Evolutionary conservation across 2,113 vertebrate species (phyloP).

Genomic region (Muntiacus reevesi): DNA sequence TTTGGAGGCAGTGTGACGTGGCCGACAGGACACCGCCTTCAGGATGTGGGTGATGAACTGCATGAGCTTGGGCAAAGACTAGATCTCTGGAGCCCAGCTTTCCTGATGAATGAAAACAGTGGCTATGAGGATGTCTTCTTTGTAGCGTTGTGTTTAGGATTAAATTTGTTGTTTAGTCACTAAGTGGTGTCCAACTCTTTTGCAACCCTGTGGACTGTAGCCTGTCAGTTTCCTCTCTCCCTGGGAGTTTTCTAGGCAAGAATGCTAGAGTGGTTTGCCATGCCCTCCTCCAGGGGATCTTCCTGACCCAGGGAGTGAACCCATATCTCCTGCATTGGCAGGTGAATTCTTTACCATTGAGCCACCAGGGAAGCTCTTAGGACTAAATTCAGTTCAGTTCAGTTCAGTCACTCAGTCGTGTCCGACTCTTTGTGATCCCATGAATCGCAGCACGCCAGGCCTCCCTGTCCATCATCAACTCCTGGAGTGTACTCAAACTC

Average conservation of each 20-base stretch:
- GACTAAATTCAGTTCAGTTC: neutral
- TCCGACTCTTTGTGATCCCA: too few species aligned
- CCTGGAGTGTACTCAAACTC: too few species aligned
- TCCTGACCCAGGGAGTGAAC: neutral
- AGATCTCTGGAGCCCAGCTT: neutral
- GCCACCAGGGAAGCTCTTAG: neutral
- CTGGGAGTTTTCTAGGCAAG: neutral
- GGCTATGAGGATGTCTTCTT: neutral
- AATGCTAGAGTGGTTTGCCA: neutral
- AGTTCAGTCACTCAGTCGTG: too few species aligned
- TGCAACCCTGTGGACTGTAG: neutral
- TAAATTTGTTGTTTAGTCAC: neutral
- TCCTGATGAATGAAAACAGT: neutral
- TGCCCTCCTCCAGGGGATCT: neutral
- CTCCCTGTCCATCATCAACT: too few species aligned
- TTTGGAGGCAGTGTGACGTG: neutral
- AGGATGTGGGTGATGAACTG: neutral
- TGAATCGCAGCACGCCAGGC: too few species aligned
- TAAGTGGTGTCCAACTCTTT: neutral
- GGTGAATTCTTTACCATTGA: neutral
- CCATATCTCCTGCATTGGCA: neutral
- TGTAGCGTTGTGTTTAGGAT: neutral
- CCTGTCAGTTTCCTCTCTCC: neutral
- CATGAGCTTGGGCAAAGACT: neutral
- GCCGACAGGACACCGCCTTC: neutral